These are phyloP conservation scores for Drosophila ficusphila DNA, from an alignment of 1,140 invertebrate genomes.

Conservation along the genomic window DNA sequence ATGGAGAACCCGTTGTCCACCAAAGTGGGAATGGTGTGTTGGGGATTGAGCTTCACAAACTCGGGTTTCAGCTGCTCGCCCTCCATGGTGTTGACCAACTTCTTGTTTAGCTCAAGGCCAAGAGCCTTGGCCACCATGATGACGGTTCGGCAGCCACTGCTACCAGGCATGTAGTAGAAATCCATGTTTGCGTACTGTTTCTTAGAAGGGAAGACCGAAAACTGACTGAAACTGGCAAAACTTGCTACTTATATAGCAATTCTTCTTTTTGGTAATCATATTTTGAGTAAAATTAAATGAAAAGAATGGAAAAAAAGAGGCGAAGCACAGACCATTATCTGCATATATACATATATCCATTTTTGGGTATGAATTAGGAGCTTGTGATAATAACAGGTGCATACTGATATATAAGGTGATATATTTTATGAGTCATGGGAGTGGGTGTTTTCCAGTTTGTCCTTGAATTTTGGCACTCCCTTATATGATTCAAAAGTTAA, in stretches of 20 bases:
- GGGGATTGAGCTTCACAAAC: conserved; percentile 84
- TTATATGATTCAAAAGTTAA: not conserved
- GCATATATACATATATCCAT: not conserved
- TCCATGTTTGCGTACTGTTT: conserved; percentile 17
- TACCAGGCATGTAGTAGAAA: conserved; percentile 36
- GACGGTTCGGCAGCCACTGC: conserved; percentile 83
- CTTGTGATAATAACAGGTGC: not conserved
- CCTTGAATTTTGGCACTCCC: not conserved
- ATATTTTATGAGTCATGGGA: not conserved
- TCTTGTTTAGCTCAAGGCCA: conserved; percentile 83
- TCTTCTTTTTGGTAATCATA: not conserved
- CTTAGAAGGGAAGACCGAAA: not conserved
- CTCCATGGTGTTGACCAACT: conserved; percentile 85
- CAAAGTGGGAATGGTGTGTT: conserved; percentile 75
- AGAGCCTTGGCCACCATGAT: conserved; percentile 83
- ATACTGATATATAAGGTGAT: not conserved
- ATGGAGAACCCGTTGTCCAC: conserved; percentile 59
- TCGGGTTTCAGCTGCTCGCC: conserved; percentile 88
- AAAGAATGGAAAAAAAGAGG: no score
- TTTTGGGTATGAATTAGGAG: no score
- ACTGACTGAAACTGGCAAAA: not conserved
- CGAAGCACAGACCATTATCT: no score
- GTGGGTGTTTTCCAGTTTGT: not conserved
- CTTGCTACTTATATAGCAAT: not conserved
- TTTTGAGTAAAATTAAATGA: no score